A percentile compares a stretch with the other conserved stretches of the same genome.
Evolutionary conservation across 1,140 invertebrate genomes (phyloP).

Genomic region (Cryptotermes secundus): DNA sequence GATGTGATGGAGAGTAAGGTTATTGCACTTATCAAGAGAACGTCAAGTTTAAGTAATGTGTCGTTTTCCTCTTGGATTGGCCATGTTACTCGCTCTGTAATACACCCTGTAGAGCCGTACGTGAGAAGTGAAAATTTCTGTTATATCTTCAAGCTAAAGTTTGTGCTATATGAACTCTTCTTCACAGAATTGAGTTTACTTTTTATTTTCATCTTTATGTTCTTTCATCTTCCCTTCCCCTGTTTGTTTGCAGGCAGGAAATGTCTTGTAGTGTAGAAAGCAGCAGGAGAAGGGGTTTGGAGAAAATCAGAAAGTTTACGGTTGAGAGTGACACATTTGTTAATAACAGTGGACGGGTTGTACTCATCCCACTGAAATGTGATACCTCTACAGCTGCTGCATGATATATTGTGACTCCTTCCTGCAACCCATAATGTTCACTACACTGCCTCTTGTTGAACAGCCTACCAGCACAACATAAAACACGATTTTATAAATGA

Average conservation of each 20-base stretch:
- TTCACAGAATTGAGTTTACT: not conserved
- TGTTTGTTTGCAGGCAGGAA: not conserved
- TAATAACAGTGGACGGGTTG: constrained; percentile 28
- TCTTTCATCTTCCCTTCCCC: not conserved
- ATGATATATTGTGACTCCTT: not conserved
- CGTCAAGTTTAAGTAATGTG: no score
- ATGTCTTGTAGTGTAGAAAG: not conserved
- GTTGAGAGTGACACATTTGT: not conserved
- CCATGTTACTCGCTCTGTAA: no score
- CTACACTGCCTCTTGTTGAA: not conserved
- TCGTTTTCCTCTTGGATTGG: no score
- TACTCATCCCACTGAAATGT: not conserved
- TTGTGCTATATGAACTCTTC: not conserved
- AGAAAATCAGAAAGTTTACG: not conserved
- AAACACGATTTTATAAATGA: not conserved
- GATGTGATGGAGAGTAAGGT: no score
- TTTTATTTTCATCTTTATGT: not conserved
- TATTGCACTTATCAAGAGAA: no score
- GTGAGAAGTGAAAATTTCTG: not conserved
- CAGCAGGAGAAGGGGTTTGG: not conserved
- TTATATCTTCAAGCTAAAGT: not conserved
- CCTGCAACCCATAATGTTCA: not conserved
- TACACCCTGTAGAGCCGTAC: no score
- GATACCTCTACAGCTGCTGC: not conserved
- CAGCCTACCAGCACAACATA: not conserved